Base-by-base conservation (phyloP, 2,113 vertebrate genomes). In the Martes martes region DNA sequence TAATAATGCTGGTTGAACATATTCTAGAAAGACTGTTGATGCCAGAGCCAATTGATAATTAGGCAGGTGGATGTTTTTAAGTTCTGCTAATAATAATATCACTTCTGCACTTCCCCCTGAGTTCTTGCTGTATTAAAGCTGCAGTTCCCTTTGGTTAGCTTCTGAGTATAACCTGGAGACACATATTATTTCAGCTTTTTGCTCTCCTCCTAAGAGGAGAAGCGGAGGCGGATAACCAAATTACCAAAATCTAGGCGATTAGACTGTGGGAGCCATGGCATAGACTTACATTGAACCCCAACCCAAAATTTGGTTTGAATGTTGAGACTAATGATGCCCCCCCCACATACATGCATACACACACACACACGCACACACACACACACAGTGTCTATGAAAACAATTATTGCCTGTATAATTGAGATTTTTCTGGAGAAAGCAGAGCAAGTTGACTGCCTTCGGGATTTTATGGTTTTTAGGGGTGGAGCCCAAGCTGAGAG, bases 11-110 rank as follows among this genome's bases (percentile, higher is more conserved):
- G 11, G 96, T 96, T 95, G 95, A 96, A 82, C 50, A 18, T 95
- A 95, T 94, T 98, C 80, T 95, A 95, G 82, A 81, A 98, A 97
- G 79, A 97, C 94, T 82, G 31, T 36, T 96, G 73, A 91, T 98
- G 76, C 74, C 14, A 97, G 95, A 96, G 91, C 76, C 86, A 97
- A 59, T 92, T 98, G 67, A 94, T 92, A 97, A 91, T 96, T 92
- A 33, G 6, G 23, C 69, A 96, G 42, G 23, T 96, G 16, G 42
- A 63, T 3, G 24, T 96, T 93, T 98, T 97, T 63, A 94, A 23
- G 1, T 96, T 69, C 45, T 84, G 7, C 85, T 95, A 73, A 59
- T 79, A 97, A 67, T 88, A 96, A 89, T 26, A 94, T 76, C 78
- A 65, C 0, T 96, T 39, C 31, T 59, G 42, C 78, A 67, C 36